A percentile compares a stretch with the other conserved stretches of the same genome.
Evolutionary conservation across 2,888 invertebrate genomes (phyloP).

Genomic region (Drosophila stalkeri): DNA sequence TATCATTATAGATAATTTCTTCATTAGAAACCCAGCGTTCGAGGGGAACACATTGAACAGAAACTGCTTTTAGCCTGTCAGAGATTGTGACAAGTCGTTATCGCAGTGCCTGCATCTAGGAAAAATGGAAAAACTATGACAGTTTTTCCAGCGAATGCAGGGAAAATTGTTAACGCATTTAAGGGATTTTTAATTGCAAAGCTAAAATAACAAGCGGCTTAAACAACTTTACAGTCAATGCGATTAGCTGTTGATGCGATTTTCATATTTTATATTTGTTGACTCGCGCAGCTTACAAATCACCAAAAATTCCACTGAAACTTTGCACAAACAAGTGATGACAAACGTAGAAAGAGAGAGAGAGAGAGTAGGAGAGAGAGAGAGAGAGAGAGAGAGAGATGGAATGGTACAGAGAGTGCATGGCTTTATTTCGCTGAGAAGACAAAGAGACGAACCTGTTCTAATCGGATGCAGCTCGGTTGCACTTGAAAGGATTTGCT

Average conservation of each 20-base stretch:
- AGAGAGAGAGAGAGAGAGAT: background rate
- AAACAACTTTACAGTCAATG: slow-evolving; percentile 72
- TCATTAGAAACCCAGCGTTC: slow-evolving; percentile 65
- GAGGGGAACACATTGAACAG: slow-evolving; percentile 14
- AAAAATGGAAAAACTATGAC: slow-evolving; percentile 34
- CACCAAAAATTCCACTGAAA: slow-evolving; percentile 59
- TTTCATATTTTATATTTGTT: slow-evolving; percentile 61
- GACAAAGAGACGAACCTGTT: slow-evolving; percentile 76
- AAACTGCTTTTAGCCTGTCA: slow-evolving; percentile 61
- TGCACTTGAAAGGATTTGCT: slow-evolving; percentile 79
- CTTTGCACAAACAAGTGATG: slow-evolving; percentile 44
- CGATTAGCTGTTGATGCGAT: slow-evolving; percentile 64
- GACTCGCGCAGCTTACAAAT: slow-evolving; percentile 30
- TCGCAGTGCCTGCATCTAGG: slow-evolving; percentile 51
- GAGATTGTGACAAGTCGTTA: slow-evolving; percentile 74
- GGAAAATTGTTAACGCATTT: slow-evolving; percentile 47
- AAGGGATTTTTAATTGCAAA: slow-evolving; percentile 71
- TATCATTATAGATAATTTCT: slow-evolving; percentile 79
- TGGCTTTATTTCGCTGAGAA: slow-evolving; percentile 54
- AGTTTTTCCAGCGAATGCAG: slow-evolving; percentile 49
- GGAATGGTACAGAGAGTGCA: slow-evolving; percentile 30
- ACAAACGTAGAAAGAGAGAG: background rate
- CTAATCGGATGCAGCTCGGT: slow-evolving; percentile 79
- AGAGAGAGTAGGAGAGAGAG: background rate
- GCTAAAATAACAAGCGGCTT: slow-evolving; percentile 77